Evolutionary conservation across 2,113 vertebrate genomes (phyloP).

Genomic region (Pollachius pollachius): DNA sequence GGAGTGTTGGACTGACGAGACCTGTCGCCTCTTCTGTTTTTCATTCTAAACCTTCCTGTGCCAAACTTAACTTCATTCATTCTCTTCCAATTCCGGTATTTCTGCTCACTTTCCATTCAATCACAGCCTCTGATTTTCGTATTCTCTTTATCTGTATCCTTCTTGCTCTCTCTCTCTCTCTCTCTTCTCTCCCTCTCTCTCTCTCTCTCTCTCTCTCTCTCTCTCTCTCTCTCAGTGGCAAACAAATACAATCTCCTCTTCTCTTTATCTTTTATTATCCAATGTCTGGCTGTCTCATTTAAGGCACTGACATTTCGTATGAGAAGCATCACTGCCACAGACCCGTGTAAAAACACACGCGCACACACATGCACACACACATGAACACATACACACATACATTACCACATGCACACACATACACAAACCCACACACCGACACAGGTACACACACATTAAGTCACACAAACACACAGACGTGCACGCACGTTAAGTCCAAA

Average conservation of each 20-base stretch:
- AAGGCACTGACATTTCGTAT: constrained; percentile 71
- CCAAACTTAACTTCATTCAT: neutral
- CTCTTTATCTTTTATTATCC: too few relatives aligned
- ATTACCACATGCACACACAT: neutral
- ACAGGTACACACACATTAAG: too few relatives aligned
- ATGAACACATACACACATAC: neutral
- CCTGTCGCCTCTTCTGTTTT: constrained; percentile 15
- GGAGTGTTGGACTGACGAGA: constrained; percentile 41
- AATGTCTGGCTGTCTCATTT: constrained; percentile 39
- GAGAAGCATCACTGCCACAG: constrained; percentile 53
- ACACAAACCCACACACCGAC: too few relatives aligned
- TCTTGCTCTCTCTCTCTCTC: too few relatives aligned
- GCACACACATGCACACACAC: constrained; percentile 19
- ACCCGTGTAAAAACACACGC: constrained; percentile 64
- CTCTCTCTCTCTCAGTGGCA: neutral
- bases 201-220: too few relatives aligned
- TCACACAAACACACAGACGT: too few relatives aligned
- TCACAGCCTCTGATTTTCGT: too few relatives aligned
- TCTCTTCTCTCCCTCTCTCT: too few relatives aligned
- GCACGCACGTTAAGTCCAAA: too few relatives aligned
- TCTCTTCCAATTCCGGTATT: neutral
- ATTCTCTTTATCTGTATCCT: too few relatives aligned
- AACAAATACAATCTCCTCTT: too few relatives aligned
- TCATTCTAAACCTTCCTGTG: neutral
- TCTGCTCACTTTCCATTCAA: neutral